A percentile compares a stretch with the other conserved stretches of the same genome.
Conservation (phyloP, 2,888 invertebrate species). For the Tridacna crocea region DNA sequence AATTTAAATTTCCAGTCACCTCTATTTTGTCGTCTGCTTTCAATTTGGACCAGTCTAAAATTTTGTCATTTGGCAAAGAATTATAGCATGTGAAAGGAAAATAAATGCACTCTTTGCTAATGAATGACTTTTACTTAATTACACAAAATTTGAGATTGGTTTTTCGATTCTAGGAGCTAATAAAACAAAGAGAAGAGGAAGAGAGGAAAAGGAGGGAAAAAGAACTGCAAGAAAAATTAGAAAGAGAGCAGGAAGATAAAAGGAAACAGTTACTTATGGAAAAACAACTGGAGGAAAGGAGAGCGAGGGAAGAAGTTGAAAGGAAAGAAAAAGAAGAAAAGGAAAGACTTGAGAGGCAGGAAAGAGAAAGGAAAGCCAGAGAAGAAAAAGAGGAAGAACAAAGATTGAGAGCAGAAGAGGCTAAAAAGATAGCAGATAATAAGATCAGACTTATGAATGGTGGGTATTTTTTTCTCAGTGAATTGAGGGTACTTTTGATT, state of each 20-base stretch:
- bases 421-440: slow-evolving; percentile 67
- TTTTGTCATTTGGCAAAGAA: too few species aligned
- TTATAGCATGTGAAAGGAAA: too few species aligned
- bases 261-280: slow-evolving; percentile 41
- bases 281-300: slow-evolving; percentile 30
- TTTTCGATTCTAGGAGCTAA: background rate
- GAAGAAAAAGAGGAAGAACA: slow-evolving; percentile 58
- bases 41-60: too few species aligned
- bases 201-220: slow-evolving; percentile 43
- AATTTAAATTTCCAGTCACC: too few species aligned
- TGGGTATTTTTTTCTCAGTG: slow-evolving; percentile 32
- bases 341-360: slow-evolving; percentile 58
- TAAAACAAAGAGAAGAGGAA: slow-evolving; percentile 43
- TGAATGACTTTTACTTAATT: too few species aligned
- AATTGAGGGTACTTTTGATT: background rate
- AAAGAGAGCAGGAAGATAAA: slow-evolving; percentile 51
- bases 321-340: slow-evolving; percentile 61
- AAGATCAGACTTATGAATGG: slow-evolving; percentile 67
- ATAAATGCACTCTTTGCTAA: too few species aligned
- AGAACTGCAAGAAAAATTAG: slow-evolving; percentile 44
- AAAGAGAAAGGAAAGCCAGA: slow-evolving; percentile 60
- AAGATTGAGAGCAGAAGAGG: slow-evolving; percentile 63
- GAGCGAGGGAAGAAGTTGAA: slow-evolving; percentile 38
- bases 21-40: too few species aligned
- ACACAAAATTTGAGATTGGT: too few species aligned